phyloP scores from a whole-genome alignment of 1,140 invertebrate genomes.

The Antheraea pernyi region DNA sequence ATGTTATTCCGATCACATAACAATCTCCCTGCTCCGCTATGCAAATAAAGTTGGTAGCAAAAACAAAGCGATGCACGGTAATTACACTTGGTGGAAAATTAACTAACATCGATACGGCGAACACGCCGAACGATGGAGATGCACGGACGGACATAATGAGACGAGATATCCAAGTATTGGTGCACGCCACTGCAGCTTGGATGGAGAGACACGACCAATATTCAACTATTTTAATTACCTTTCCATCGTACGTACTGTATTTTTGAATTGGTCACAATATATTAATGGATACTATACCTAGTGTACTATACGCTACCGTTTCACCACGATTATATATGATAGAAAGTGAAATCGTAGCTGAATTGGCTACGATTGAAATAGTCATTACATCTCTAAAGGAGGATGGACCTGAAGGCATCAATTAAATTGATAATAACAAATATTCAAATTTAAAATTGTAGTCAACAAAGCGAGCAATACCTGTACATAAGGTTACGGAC shows the following conservation, averaged over 20 bases:
- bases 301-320: no score
- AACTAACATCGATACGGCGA: slow-evolving; percentile 69
- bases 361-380: no score
- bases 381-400: no score
- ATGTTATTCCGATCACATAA: slow-evolving; percentile 30
- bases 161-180: slow-evolving; percentile 49
- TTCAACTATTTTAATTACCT: background rate
- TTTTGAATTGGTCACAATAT: no score
- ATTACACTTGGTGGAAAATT: slow-evolving; percentile 76
- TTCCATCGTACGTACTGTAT: background rate
- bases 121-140: slow-evolving; percentile 47
- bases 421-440: no score
- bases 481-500: no score
- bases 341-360: no score
- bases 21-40: slow-evolving; percentile 52
- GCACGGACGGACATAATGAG: slow-evolving; percentile 62
- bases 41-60: slow-evolving; percentile 75
- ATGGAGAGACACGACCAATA: slow-evolving; percentile 2
- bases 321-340: no score
- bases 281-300: no score
- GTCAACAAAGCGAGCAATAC: no score
- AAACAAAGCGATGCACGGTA: slow-evolving; percentile 74
- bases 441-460: no score
- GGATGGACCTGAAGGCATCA: no score
- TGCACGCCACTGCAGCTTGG: slow-evolving; percentile 48